Evolutionary conservation across 2,113 vertebrate genomes (phyloP).

Genomic region (Gymnarchus niloticus): DNA sequence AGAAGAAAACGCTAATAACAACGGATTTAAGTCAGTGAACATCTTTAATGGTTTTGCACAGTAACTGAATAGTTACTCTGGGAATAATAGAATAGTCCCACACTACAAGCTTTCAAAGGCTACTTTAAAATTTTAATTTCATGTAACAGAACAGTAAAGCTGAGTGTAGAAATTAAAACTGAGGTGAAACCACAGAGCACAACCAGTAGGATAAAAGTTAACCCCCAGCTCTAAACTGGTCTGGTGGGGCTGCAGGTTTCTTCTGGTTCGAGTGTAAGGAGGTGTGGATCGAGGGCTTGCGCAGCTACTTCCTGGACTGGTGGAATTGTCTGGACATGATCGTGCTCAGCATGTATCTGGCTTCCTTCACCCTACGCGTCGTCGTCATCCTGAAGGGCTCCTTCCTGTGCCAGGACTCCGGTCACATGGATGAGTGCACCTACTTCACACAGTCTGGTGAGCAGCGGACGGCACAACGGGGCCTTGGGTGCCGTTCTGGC

Average conservation of each 20-base stretch:
- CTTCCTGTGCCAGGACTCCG: conserved; percentile 55
- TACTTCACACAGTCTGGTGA: conserved; percentile 77
- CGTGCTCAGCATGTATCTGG: conserved; percentile 83
- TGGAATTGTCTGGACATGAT: conserved; percentile 85
- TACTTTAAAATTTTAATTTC: background rate
- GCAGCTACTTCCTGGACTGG: conserved; percentile 79
- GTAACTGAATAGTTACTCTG: too few relatives aligned
- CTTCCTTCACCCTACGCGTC: conserved; percentile 71
- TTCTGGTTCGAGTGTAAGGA: conserved; percentile 90
- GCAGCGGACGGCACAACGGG: conserved; percentile 24
- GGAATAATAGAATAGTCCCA: background rate
- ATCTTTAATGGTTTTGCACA: too few relatives aligned
- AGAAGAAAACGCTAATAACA: too few relatives aligned
- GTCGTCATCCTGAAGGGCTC: conserved; percentile 70
- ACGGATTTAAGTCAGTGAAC: too few relatives aligned
- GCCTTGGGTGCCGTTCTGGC: background rate
- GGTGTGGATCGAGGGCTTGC: conserved; percentile 82
- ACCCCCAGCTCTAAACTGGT: background rate
- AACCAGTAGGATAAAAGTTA: background rate
- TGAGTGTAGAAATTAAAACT: background rate
- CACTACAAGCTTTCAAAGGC: background rate
- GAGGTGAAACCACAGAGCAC: background rate
- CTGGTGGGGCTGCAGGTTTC: conserved; percentile 61
- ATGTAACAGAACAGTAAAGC: background rate
- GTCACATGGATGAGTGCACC: conserved; percentile 51